Evolutionary conservation across 2,888 invertebrate species (phyloP), one percentile per base, ranked within the genome.

Genomic region (Caenorhabditis sp.): DNA sequence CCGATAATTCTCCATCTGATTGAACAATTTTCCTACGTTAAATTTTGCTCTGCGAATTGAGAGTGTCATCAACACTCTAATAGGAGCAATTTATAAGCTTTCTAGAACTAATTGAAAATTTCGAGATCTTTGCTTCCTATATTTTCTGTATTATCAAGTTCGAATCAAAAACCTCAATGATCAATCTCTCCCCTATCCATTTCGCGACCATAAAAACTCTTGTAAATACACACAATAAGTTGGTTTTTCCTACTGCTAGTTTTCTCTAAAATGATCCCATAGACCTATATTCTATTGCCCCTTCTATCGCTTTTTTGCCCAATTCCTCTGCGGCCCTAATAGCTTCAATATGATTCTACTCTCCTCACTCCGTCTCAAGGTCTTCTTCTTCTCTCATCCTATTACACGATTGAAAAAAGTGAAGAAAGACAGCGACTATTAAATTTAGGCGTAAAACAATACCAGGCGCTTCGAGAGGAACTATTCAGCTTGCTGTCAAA

Each of bases 231-330:
- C 61, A 61, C 63, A 73, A 73, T 51, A 73, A 73, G 64, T 74
- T 74, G 41, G 49, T 68, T 56, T 44, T 44, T 63, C 28, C 16
- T 35, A 19, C 19, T 61, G 3, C 35, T n/a, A 10, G n/a, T 14
- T 54, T 3, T 19, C 19, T 70, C 10, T 47, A 35, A 66, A 49
- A 73, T 75, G 61, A 77, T 77, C 77, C 77, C 69, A 77, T 77
- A 77, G 77, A 77, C 77, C 77, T 77, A 77, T 77, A 77, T 77
- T 77, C 69, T 54, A 76, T 54, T 68, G 64, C 54, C 26, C n/a
- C 31, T 19, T 24, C 38, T 24, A 14, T 24, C 51, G 14, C 22
- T 10, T 14, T 26, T 24, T 22, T 22, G n/a, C 19, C 47, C 47
- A 26, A 16, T 44, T 19, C 47, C 41, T 26, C 41, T 59, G 68